phyloP scores from a whole-genome alignment of 2,113 vertebrate species.

The Rattus norvegicus region GRCr8 NC_086035.1:48265001-48265500 shows the following conservation, averaged over 20 bases:
- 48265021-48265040: neutral
- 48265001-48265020: neutral
- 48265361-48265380: neutral
- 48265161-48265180: neutral
- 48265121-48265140: neutral
- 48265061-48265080: neutral
- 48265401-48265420: conserved; percentile 72
- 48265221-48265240: neutral
- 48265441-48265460: conserved; percentile 85
- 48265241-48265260: neutral
- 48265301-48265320: neutral
- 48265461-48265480: conserved; percentile 77
- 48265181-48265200: neutral
- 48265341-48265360: neutral
- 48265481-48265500: neutral
- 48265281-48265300: neutral
- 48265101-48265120: neutral
- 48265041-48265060: neutral
- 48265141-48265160: neutral
- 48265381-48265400: neutral
- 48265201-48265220: neutral
- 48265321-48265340: neutral
- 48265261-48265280: neutral
- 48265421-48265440: conserved; percentile 75
- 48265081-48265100: neutral